Evolutionary conservation across 2,797 vertebrate genomes (phyloP), one percentile per base, ranked within the genome.

Genomic region (Loriculus beryllinus): DNA sequence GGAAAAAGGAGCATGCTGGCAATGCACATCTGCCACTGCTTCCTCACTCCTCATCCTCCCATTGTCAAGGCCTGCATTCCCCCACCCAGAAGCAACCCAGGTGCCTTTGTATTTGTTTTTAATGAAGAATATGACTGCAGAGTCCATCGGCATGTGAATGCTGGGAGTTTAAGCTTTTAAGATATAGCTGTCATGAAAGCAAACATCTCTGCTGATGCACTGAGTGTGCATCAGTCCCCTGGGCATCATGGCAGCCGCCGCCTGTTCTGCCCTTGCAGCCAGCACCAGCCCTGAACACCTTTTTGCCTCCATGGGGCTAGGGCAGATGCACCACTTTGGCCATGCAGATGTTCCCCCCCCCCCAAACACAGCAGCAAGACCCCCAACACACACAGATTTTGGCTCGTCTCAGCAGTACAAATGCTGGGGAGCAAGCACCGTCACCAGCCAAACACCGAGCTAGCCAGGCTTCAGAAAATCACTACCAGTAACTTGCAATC

Each of bases 371-470:
- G 26, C 64, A 47, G 40, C 3, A 14, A 64, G 33, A 35, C 9
- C 10, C 17, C 9, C 3, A 2, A 7, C 0, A 1, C 11, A 0
- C 0, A 43, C 60, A 78, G 22, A 22, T 57, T 91, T 82, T 9
- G 18, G 39, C 13, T 67, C 10, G 0, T 69, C 31, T 47, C 64
- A 45, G 70, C 3, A 6, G 15, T 14, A 22, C 7, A 7, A 80
- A 29, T 2, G 8, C 28, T 4, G 0, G 63, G 54, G 42, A 49
- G 20, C 43, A 77, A 59, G 57, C 29, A 16, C 17, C 1, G 2
- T n/a, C 7, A 4, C 10, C 33, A 37, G 67, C 42, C 49, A 65
- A 48, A 43, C 5, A 8, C 40, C 5, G 52, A 37, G 39, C 31
- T 48, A 81, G 51, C 11, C 47, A n/a, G 52, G 31, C 63, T 63